Percentiles rank a stretch among this genome's conserved stretches.
Conservation (phyloP, 1,140 invertebrate species). For the Leptopilina boulardi region DNA sequence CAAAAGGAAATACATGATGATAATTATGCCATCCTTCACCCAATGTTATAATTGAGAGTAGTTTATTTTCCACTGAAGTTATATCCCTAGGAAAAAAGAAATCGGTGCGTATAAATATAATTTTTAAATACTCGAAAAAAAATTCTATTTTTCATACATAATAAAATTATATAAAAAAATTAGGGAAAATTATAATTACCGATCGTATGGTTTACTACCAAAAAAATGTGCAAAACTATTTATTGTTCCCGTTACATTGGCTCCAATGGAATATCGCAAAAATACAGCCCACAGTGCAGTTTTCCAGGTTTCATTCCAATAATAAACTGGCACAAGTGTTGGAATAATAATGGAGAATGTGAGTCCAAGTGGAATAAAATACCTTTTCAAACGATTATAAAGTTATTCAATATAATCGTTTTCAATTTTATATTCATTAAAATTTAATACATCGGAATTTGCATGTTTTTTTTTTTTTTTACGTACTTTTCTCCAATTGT, state of each 20-base stretch:
- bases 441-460: no score
- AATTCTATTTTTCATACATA: no score
- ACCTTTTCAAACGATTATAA: neutral
- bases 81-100: neutral
- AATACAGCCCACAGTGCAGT: conserved; percentile 80
- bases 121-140: neutral
- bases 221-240: conserved; percentile 86
- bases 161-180: neutral
- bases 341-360: conserved; percentile 75
- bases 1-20: conserved; percentile 91
- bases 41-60: neutral
- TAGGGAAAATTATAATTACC: conserved; percentile 75
- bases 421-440: no score
- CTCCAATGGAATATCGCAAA: conserved; percentile 80
- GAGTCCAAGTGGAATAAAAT: neutral
- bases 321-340: conserved; percentile 77
- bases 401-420: neutral
- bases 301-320: conserved; percentile 80
- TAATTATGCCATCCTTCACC: conserved; percentile 88
- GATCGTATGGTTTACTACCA: conserved; percentile 85
- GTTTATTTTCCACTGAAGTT: neutral
- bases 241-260: conserved; percentile 86
- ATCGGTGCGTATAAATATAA: neutral
- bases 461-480: no score
- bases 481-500: conserved; percentile 83